Percentiles rank a stretch among this genome's conserved stretches.
phyloP scores from a whole-genome alignment of 2,797 vertebrate species.

The Varecia variegata region DNA sequence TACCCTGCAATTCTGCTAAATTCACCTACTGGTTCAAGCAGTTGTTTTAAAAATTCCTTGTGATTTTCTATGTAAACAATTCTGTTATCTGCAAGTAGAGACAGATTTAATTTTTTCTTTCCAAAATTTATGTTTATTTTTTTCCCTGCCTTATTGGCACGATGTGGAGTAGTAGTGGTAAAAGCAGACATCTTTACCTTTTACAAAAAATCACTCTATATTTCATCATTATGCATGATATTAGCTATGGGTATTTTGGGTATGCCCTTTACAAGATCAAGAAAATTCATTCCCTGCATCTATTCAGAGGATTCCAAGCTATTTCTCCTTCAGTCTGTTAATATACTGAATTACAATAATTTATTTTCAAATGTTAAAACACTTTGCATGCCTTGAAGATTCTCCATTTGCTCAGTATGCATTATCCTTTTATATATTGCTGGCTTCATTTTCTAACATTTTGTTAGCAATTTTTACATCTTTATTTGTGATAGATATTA shows the following conservation, averaged over 20 bases:
- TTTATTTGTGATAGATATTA: constrained; percentile 37
- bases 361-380: constrained; percentile 63
- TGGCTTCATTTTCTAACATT: constrained; percentile 53
- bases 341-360: constrained; percentile 48
- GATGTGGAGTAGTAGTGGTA: background rate
- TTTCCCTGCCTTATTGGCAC: background rate
- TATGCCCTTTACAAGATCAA: background rate
- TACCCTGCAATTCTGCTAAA: background rate
- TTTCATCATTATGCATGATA: background rate
- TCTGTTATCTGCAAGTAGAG: constrained; percentile 3
- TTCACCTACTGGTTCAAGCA: background rate
- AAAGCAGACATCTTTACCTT: background rate
- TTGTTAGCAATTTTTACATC: constrained; percentile 23
- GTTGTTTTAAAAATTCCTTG: constrained; percentile 30
- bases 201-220: background rate
- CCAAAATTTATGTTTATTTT: background rate
- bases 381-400: constrained; percentile 37
- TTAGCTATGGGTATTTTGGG: background rate
- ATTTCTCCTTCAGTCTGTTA: constrained; percentile 35
- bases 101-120: constrained; percentile 40
- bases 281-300: background rate
- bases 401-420: constrained; percentile 35
- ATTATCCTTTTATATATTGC: constrained; percentile 36
- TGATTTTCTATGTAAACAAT: constrained; percentile 24
- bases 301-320: background rate